phyloP scores from a whole-genome alignment of 2,113 vertebrate species.

The Tringa solitaria region DNA sequence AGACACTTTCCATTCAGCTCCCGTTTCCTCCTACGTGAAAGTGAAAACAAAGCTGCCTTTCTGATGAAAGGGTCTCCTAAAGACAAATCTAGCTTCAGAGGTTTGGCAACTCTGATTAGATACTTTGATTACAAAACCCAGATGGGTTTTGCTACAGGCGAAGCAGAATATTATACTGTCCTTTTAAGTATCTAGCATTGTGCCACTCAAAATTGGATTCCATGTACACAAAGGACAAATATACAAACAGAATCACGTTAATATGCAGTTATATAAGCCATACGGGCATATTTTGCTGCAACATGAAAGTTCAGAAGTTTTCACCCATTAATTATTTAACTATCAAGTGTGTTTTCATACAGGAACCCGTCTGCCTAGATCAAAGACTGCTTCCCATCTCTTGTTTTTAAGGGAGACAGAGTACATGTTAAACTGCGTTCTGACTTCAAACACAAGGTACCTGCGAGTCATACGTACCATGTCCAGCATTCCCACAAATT shows the following conservation, averaged over 20 bases:
- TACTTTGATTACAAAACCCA: background rate
- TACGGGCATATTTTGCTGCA: rapidly evolving
- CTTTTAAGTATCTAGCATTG: background rate
- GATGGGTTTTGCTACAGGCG: background rate
- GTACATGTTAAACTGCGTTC: background rate
- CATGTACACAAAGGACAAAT: rapidly evolving
- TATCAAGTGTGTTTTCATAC: background rate
- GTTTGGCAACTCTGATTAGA: background rate
- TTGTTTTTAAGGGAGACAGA: too few species aligned
- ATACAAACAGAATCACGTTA: background rate
- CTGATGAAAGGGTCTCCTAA: background rate
- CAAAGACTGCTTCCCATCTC: background rate
- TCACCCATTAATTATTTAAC: background rate
- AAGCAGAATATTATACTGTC: background rate
- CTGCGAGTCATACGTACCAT: conserved; percentile 75
- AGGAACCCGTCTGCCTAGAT: background rate
- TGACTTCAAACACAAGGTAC: background rate
- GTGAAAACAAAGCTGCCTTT: background rate
- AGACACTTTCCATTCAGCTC: background rate
- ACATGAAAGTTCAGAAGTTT: background rate
- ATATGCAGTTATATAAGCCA: background rate
- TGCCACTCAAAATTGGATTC: background rate
- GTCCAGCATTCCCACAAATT: conserved; percentile 95
- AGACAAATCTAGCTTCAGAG: background rate
- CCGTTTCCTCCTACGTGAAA: rapidly evolving